Base-by-base conservation (phyloP, 1,140 invertebrate species). In the Eumaeus atala region DNA sequence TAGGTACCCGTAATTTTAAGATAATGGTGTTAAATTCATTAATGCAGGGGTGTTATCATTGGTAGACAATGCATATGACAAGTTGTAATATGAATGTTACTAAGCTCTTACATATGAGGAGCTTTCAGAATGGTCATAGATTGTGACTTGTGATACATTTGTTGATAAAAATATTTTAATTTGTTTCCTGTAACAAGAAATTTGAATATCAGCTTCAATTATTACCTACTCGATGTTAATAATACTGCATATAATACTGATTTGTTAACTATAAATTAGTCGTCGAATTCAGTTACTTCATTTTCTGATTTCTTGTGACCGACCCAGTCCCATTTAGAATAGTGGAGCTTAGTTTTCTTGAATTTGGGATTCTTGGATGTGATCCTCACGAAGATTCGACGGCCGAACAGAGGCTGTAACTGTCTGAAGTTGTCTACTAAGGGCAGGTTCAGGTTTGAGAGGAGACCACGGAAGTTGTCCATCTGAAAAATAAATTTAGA, bases 311-410 rank as follows among this genome's bases (percentile, higher is more conserved):
- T 84, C 68, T 83, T 85, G 56, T 84, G 78, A 9, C 85, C 85
- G 35, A 90, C 87, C 89, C 89, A 91, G 70, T 90, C 90, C 87
- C 89, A 91, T 70, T 91, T 90, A 64, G 88, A 88, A 71, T 90
- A 91, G 68, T 90, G 89, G 34, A 89, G 74, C 58, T 90, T 89
- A 58, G 89, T 89, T 54, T 90, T 84, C 61, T 88, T 84, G 58
- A 88, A 87, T 57, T 90, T 88, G 52, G 88, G 84, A 37, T 89
- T 89, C 66, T 90, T 90, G 12, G 88, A 88, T 3, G 89, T 89
- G 54, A 90, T 89, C 9, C 90, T 79, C 16, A 90, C 87, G 61
- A 92, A 92, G 35, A 92, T 82, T 49, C 91, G 87, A 36, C 92
- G 86, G n/a, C 89, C 90, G 60, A 91, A 90, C n/a, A 92, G 73